Percentiles rank a stretch among this genome's conserved stretches.
Conservation (phyloP, 1,140 invertebrate genomes). For the Drosophila lini region DNA sequence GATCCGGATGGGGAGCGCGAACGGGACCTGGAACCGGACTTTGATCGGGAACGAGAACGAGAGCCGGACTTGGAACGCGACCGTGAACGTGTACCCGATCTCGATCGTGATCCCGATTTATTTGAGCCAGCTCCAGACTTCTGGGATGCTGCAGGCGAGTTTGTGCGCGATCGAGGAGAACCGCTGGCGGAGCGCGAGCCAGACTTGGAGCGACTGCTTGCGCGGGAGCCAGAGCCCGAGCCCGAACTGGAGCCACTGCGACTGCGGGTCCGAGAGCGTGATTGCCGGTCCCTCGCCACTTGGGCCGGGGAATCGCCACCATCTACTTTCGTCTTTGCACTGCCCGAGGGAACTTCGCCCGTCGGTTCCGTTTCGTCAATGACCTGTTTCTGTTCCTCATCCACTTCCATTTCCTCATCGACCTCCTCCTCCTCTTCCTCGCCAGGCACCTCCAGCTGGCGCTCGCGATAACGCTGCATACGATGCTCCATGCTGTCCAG, state of each 20-base stretch:
- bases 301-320: constrained; percentile 84
- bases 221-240: constrained; percentile 83
- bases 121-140: constrained; percentile 83
- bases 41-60: constrained; percentile 66
- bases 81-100: constrained; percentile 55
- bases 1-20: constrained; percentile 57
- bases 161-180: constrained; percentile 66
- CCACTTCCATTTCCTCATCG: constrained; percentile 89
- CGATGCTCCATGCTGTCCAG: constrained; percentile 94
- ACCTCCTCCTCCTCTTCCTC: constrained; percentile 91
- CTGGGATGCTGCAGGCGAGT: constrained; percentile 60
- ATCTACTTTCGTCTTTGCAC: constrained; percentile 66
- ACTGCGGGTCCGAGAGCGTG: constrained; percentile 75
- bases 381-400: constrained; percentile 86
- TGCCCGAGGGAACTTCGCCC: constrained; percentile 45
- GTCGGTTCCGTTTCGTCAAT: constrained; percentile 77
- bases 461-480: constrained; percentile 94
- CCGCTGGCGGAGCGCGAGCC: constrained; percentile 80
- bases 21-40: constrained; percentile 58
- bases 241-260: constrained; percentile 63
- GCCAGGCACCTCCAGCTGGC: constrained; percentile 94
- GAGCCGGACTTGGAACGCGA: constrained; percentile 58
- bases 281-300: constrained; percentile 75
- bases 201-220: constrained; percentile 77
- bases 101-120: constrained; percentile 51